These are phyloP conservation scores for Stegastes partitus DNA, from an alignment of 2,113 vertebrate species.

Conservation along the genomic window DNA sequence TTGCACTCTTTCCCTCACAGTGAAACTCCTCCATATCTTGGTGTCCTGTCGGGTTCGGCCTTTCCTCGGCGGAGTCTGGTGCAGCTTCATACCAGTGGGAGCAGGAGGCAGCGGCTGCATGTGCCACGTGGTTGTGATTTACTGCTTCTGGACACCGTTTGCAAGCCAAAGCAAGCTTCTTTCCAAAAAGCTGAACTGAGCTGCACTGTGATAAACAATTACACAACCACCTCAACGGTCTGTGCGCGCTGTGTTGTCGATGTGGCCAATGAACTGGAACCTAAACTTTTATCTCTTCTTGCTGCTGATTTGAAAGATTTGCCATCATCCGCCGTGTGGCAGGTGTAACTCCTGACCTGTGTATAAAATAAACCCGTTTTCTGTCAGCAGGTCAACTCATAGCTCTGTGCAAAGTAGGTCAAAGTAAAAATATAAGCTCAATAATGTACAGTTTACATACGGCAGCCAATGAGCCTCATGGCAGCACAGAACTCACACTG, in stretches of 20 bases:
- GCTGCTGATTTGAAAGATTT: background rate
- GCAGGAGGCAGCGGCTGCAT: background rate
- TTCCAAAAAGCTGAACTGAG: background rate
- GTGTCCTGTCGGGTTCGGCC: background rate
- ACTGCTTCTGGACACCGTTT: background rate
- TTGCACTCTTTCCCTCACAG: background rate
- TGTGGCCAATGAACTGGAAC: background rate
- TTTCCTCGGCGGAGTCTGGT: background rate
- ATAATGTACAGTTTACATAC: conserved; percentile 23
- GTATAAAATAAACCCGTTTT: background rate
- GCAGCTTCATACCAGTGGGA: background rate
- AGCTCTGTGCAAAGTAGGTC: conserved; percentile 42
- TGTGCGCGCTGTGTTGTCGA: background rate
- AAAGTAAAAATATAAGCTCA: conserved; percentile 20
- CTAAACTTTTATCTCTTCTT: background rate
- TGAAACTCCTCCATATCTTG: background rate
- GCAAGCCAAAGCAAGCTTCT: background rate
- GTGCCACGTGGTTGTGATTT: background rate
- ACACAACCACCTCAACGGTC: background rate
- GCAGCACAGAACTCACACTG: conserved; percentile 39
- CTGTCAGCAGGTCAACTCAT: background rate
- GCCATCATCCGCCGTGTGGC: background rate
- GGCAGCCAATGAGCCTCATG: background rate
- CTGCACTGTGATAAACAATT: background rate
- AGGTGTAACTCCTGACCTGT: too few species aligned